Base-by-base conservation (phyloP, 2,113 vertebrate genomes). In the Melanostigma gelatinosum region DNA sequence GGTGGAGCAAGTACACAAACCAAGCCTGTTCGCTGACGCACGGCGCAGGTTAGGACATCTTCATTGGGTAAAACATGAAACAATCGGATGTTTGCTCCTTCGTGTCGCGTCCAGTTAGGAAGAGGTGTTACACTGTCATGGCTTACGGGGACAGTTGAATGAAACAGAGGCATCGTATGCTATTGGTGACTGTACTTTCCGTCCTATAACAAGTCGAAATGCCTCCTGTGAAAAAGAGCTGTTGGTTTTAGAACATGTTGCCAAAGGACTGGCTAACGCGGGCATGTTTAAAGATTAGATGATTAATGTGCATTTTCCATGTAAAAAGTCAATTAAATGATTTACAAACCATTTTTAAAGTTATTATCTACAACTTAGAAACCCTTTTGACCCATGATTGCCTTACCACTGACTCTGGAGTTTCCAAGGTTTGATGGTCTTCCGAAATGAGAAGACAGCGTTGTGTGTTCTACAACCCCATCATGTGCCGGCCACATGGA, bases 401-500 rank as follows among this genome's bases (percentile, higher is more conserved):
- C 5, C 32, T 61, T 18, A 46, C 29, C 34, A 22, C 76, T 34
- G 12, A 50, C 15, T 57, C 48, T 44, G 92, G 85, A 81, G 79
- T 92, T 92, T 89, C 87, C 87, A 12, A 4, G 87, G 34, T 78
- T 84, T 76, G 69, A 74, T 6, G 70, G 69, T 63, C 48, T 86
- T 87, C 67, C 58, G 72, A 82, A 89, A 87, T 87, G 88, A 86
- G 64, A 90, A 89, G 87, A 89, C 88, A 86, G 82, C 65, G 75
- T 83, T 86, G 85, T 72, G 85, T 89, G 83, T 92, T 89, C 84
- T 77, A 18, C 75, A 85, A 70, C 68, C 52, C 70, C 79, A 92
- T 90, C 93, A 93, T 94, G 91, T 94, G 94, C 85, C 72, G 68
- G 80, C 92, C 92, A 94, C 92, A 92, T 89, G 92, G 79, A 83